Base-by-base conservation (phyloP, 2,113 vertebrate species). In the Microtus oregoni region DNA sequence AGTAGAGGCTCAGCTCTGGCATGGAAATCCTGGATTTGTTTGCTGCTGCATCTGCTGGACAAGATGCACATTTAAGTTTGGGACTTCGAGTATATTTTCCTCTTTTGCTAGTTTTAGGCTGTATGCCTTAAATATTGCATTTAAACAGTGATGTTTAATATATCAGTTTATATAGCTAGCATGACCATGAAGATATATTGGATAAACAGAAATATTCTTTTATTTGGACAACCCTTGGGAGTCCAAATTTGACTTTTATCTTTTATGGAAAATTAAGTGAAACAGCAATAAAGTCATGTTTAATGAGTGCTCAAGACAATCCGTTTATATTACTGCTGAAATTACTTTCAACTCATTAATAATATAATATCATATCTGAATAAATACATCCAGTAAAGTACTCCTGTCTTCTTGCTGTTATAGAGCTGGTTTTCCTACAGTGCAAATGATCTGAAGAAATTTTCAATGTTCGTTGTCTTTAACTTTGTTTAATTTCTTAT, bases 11-110 rank as follows among this genome's bases (percentile, higher is more conserved):
- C 95, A 55, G 92, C 65, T 89, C 97, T 90, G 94, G 97, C 98
- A 96, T 90, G 1, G 0, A 98, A 98, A 97, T 98, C 96, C 97
- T 97, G 89, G 94, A 94, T 88, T 96, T 97, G 97, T 96, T 97
- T 97, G 96, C 92, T 95, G 81, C 95, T 94, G 97, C 97, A 55
- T 79, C 75, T 73, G 76, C 35, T 83, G 41, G 78, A 86, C 73
- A 93, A 90, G 83, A 90, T 30, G 58, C 89, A 88, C 68, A 73
- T 76, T 87, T 81, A 91, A 89, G 86, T 78, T 89, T 76, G 61
- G 68, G 17, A 75, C 68, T 83, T 90, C 81, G 55, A 68, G 75
- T 70, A 41, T 55, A 68, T 90, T 44, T 92, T 68, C 11, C 15
- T 88, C 81, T 89, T 26, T 82, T 87, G 70, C 75, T 81, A 91